A percentile compares a stretch with the other conserved stretches of the same genome.
Evolutionary conservation across 2,888 invertebrate genomes (phyloP).

Genomic region (Cataglyphis rosenhaueri): DNA sequence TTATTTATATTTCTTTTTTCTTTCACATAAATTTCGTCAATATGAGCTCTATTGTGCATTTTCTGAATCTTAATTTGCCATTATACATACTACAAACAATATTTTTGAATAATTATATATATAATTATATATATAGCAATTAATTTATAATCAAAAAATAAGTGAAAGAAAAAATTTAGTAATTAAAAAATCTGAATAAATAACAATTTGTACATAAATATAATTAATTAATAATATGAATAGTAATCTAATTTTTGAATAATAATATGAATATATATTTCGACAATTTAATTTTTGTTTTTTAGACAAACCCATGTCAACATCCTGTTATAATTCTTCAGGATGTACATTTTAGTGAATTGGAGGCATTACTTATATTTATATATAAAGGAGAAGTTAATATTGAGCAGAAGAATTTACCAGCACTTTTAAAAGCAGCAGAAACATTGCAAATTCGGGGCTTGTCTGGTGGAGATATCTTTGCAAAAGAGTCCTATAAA

Average conservation of each 20-base stretch:
- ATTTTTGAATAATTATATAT: neutral
- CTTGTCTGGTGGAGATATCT: conserved; percentile 87
- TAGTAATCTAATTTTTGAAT: neutral
- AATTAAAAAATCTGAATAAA: neutral
- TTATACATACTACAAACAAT: neutral
- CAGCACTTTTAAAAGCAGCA: conserved; percentile 89
- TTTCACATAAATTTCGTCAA: neutral
- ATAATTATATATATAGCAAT: neutral
- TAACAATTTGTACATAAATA: neutral
- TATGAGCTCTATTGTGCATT: neutral
- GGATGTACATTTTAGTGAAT: conserved; percentile 89
- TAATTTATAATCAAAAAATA: conserved; percentile 3
- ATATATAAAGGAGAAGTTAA: conserved; percentile 92
- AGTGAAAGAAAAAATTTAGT: neutral
- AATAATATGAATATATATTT: neutral
- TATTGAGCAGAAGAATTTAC: conserved; percentile 90
- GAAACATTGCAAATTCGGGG: conserved; percentile 90
- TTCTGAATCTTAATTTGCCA: neutral
- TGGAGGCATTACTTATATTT: conserved; percentile 89
- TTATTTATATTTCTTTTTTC: conserved; percentile 16
- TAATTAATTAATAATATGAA: neutral
- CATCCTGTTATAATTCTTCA: conserved; percentile 92
- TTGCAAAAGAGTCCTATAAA: conserved; percentile 85
- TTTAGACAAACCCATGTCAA: conserved; percentile 91
- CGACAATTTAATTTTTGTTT: conserved; percentile 74